Evolutionary conservation across 2,888 invertebrate species (phyloP), one percentile per base, ranked within the genome.

Genomic region (Nezara viridula): DNA sequence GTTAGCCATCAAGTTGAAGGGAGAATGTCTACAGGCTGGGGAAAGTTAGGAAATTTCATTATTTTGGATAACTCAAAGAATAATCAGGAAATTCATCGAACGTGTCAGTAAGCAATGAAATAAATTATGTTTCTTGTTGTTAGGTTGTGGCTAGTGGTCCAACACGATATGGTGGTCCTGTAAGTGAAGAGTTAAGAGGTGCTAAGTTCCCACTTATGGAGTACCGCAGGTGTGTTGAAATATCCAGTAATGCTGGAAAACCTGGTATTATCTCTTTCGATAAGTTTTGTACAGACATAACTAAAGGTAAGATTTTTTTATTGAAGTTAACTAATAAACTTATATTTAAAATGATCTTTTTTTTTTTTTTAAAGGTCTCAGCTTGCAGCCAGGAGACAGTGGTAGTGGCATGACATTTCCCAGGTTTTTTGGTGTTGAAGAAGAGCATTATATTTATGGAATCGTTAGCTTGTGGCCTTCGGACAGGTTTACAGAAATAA

Each of bases 61-160:
- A n/a, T n/a, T n/a, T n/a, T n/a, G n/a, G n/a, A n/a, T n/a, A n/a
- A n/a, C n/a, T n/a, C n/a, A n/a, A n/a, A n/a, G n/a, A n/a, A n/a
- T n/a, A n/a, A n/a, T n/a, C n/a, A n/a, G n/a, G n/a, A n/a, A n/a
- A n/a, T n/a, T n/a, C n/a, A n/a, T n/a, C n/a, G n/a, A n/a, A n/a
- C n/a, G n/a, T n/a, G n/a, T n/a, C n/a, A n/a, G n/a, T n/a, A n/a
- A n/a, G n/a, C n/a, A n/a, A n/a, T n/a, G n/a, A n/a, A n/a, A n/a
- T n/a, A n/a, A n/a, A n/a, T n/a, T n/a, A n/a, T n/a, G n/a, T n/a
- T n/a, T n/a, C n/a, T n/a, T 86, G 19, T 85, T 87, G 55, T 12
- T 86, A 91, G 91, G 90, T 91, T 32, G 91, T 91, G 2, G 92
- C 91, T 27, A 91, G 92, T 91, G 92, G 92, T 24, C 19, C 90